A percentile compares a stretch with the other conserved stretches of the same genome.
Evolutionary conservation across 1,140 invertebrate species (phyloP).

Genomic region (Kradibia gibbosae): DNA sequence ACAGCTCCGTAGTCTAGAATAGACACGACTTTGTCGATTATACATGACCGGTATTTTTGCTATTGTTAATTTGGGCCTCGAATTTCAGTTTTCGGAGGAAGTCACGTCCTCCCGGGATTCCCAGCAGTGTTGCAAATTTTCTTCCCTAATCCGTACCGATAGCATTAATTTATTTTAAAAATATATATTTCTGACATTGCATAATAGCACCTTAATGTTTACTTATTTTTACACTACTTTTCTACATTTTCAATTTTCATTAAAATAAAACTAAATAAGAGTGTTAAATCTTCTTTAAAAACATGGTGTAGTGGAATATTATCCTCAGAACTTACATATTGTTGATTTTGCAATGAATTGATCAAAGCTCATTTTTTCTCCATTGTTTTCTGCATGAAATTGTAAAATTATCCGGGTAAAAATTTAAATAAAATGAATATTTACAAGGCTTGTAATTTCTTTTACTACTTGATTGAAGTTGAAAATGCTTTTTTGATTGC

Average conservation of each 20-base stretch:
- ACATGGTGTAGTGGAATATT: no score
- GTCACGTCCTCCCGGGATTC: slow-evolving; percentile 14
- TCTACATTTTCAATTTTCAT: no score
- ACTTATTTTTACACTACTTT: background rate
- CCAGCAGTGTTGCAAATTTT: slow-evolving; percentile 33
- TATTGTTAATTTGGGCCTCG: slow-evolving; percentile 32
- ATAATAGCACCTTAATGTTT: background rate
- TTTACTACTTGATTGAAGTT: background rate
- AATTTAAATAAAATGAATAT: background rate
- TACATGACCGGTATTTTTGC: slow-evolving; percentile 41
- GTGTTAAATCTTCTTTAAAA: no score
- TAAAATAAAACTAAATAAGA: no score
- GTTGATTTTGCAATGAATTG: background rate
- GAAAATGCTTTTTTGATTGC: background rate
- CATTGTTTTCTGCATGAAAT: background rate
- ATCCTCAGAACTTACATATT: no score
- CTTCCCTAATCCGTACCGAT: background rate
- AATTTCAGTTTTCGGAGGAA: slow-evolving; percentile 21
- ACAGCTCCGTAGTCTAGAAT: background rate
- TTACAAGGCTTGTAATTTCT: background rate
- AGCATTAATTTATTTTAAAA: background rate
- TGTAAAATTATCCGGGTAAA: background rate
- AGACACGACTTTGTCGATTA: slow-evolving; percentile 38
- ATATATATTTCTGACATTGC: background rate
- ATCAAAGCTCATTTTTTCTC: no score